Base-by-base conservation (phyloP, 2,113 vertebrate genomes). In the Pterophyllum scalare region DNA sequence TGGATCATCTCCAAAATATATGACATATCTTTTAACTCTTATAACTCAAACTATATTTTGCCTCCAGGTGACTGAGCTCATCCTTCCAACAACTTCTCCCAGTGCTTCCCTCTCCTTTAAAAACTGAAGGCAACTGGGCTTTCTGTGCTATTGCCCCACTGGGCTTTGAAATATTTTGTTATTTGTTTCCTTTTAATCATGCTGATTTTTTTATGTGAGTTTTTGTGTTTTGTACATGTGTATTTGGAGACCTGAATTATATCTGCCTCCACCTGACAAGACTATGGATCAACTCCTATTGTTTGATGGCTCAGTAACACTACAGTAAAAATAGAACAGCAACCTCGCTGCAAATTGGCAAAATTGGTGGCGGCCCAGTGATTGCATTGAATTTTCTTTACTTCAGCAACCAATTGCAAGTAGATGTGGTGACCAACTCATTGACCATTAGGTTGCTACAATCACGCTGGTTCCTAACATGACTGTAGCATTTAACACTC, bases 1-100 rank as follows among this genome's bases (percentile, higher is more conserved):
- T 72, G 67, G 67, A 33, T 54, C 67, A 72, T 26, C 26, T 72
- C 67, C 31, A 54, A 52, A 72, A 72, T 54, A 54, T n/a, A 54
- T 72, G 31, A 28, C 26, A 5, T 26, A 28, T 72, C 6, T 52
- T 52, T 52, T 19, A 52, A 19, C 49, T 52, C 26, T 54, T 54
- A 46, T 54, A 54, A 54, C 46, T 54, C 19, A 54, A 72, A 72
- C 26, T 72, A 54, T n/a, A 54, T 54, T 72, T 72, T 72, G 19
- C 26, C 26, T 72, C 1, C 2, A 54, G 26, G 43, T 72, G 46
- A 54, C 12, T 72, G 46, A 72, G 52, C 31, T 72, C 67, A 54
- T n/a, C 46, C 20, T 72, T 54, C 19, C 67, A 54, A 72, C 67
- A 54, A n/a, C 26, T 33, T 72, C 67, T 52, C 19, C 8, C 15